These are phyloP conservation scores for Hippocampus mohnikei DNA, from an alignment of 2,113 vertebrate genomes.

Conservation along the genomic window DNA sequence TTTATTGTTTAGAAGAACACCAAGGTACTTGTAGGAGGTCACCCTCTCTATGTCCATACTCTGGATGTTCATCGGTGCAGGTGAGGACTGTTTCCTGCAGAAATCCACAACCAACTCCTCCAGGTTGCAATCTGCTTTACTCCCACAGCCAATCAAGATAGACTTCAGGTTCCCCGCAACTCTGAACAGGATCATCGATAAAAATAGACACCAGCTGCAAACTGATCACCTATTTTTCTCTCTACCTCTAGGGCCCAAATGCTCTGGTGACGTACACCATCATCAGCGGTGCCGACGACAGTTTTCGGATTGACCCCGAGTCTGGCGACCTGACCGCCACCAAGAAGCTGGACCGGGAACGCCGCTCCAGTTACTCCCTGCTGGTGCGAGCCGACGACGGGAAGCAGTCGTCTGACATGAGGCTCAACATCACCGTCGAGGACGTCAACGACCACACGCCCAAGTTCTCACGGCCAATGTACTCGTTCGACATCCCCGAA, in stretches of 20 bases:
- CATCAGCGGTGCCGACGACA: conserved; percentile 93
- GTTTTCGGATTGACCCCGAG: conserved; percentile 91
- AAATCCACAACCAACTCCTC: no score
- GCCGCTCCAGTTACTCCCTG: conserved; percentile 89
- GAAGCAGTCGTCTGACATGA: conserved; percentile 90
- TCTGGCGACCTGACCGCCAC: conserved; percentile 92
- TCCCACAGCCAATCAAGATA: not conserved
- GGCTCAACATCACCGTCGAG: conserved; percentile 91
- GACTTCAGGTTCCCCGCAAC: not conserved
- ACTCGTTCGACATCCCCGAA: conserved; percentile 91
- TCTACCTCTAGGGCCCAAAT: conserved; percentile 82
- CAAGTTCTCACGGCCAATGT: conserved; percentile 85
- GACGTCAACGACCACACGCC: conserved; percentile 94
- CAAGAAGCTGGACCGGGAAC: conserved; percentile 86
- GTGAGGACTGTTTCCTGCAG: no score
- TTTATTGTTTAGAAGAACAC: no score
- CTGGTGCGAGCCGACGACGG: conserved; percentile 92
- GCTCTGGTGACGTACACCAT: conserved; percentile 95
- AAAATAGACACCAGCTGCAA: not conserved
- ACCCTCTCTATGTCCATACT: no score
- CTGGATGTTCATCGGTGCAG: no score
- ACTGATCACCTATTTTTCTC: not conserved
- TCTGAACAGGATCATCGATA: not conserved
- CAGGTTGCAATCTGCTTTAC: not conserved
- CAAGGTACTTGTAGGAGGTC: no score